Evolutionary conservation across 2,113 vertebrate species (phyloP), one percentile per base, ranked within the genome.

Genomic region (Lophius piscatorius): DNA sequence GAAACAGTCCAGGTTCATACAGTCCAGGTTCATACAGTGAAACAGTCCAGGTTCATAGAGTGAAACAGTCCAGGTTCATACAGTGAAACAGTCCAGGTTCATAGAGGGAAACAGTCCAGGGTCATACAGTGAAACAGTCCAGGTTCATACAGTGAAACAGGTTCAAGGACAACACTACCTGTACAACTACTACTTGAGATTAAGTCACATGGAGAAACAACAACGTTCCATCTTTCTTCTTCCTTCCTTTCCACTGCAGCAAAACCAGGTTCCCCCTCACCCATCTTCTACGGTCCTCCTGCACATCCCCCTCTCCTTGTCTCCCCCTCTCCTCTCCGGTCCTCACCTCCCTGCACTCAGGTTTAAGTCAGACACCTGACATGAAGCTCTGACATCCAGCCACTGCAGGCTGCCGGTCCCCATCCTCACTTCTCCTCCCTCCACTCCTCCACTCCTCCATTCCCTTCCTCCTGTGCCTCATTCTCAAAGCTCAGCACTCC

Each of bases 401-500:
- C 16, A 29, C 60, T 70, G 69, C 69, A 80, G 41, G 23, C 18
- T 24, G 47, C 40, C 65, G 57, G 41, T 61, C 42, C 49, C 66
- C 45, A 67, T 64, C 63, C 57, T 45, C 55, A 60, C 45, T 47
- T 36, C 62, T 74, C 52, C 17, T 22, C 31, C 46, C 46, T 36
- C 34, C n/a, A n/a, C n/a, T n/a, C n/a, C n/a, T n/a, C 39, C 28
- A 47, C 50, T 50, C 72, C 78, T 79, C 8, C 33, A 78, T 78
- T 40, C 26, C 31, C 20, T 26, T 34, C 45, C 70, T 70, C 45
- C 74, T 81, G 77, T 70, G 38, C 75, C 69, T 70, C 56, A 78
- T 82, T 89, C 78, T 77, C 77, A 72, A 66, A 85, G 76, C 86
- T 91, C 88, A 89, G 89, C 87, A 86, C 70, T 87, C 80, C 76